Percentiles rank a stretch among this genome's conserved stretches.
Conservation (phyloP, 2,888 invertebrate genomes). For the Nemoura dubitans region DNA sequence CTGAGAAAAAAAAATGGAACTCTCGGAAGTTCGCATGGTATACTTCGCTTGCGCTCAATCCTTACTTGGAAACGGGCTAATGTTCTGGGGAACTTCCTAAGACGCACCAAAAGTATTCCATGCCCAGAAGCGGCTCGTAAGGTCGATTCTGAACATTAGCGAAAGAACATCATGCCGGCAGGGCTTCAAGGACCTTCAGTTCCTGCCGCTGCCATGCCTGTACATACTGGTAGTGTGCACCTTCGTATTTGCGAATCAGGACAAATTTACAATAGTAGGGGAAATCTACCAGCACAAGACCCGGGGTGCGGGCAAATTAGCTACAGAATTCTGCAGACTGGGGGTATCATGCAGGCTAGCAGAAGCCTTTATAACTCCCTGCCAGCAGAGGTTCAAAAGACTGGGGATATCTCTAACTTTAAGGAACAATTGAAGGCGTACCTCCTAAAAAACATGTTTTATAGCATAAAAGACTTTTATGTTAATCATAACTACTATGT, state of each 20-base stretch:
- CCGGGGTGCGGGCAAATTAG: not conserved
- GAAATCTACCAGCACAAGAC: not conserved
- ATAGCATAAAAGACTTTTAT: no score
- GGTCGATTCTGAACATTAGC: not conserved
- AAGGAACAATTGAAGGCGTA: not conserved
- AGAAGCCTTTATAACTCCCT: not conserved
- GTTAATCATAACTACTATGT: no score
- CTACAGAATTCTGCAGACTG: not conserved
- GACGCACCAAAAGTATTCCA: not conserved
- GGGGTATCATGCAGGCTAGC: not conserved
- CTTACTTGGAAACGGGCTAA: not conserved
- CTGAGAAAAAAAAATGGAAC: no score
- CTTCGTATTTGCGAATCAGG: not conserved
- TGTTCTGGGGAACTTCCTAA: not conserved
- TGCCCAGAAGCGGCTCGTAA: not conserved
- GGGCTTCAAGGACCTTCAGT: not conserved
- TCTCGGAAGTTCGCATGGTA: no score
- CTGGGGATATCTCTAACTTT: not conserved
- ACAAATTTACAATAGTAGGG: not conserved
- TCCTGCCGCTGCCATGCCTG: slow-evolving; percentile 3
- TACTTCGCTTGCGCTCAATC: not conserved
- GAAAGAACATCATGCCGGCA: not conserved
- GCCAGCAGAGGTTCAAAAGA: not conserved
- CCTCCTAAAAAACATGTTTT: not conserved
- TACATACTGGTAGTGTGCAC: not conserved